phyloP scores from a whole-genome alignment of 1,140 invertebrate genomes.

The Steinernema feltiae region DNA sequence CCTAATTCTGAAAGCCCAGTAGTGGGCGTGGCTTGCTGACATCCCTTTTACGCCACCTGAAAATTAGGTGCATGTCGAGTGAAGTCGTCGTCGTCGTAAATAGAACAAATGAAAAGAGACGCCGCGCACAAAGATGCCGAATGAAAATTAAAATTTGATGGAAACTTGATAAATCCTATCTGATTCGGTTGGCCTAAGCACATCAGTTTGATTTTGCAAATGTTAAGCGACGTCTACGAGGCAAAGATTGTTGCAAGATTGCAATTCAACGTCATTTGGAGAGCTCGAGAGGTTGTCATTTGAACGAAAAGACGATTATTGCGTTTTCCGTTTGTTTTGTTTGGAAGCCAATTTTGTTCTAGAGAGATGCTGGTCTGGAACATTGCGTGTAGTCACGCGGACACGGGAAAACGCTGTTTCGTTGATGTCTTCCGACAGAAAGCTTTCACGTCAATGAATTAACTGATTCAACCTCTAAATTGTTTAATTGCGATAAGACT shows the following conservation, averaged over 20 bases:
- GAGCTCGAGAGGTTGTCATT: neutral
- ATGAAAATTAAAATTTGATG: neutral
- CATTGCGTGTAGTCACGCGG: no score
- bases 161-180: neutral
- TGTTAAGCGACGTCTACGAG: neutral
- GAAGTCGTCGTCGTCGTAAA: neutral
- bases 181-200: neutral
- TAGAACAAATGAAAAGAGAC: neutral
- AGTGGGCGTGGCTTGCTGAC: neutral
- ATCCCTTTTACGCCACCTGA: neutral
- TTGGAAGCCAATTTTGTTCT: no score
- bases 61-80: constrained; percentile 6
- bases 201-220: neutral
- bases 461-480: neutral
- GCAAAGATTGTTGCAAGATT: constrained; percentile 3
- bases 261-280: neutral
- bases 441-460: neutral
- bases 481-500: neutral
- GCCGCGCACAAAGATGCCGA: neutral
- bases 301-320: neutral
- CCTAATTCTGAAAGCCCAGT: constrained; percentile 1
- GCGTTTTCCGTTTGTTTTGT: neutral
- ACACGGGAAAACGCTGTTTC: neutral
- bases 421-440: neutral
- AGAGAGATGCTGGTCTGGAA: no score